Evolutionary conservation across 2,888 invertebrate species (phyloP).

Genomic region (Tuta absoluta): DNA sequence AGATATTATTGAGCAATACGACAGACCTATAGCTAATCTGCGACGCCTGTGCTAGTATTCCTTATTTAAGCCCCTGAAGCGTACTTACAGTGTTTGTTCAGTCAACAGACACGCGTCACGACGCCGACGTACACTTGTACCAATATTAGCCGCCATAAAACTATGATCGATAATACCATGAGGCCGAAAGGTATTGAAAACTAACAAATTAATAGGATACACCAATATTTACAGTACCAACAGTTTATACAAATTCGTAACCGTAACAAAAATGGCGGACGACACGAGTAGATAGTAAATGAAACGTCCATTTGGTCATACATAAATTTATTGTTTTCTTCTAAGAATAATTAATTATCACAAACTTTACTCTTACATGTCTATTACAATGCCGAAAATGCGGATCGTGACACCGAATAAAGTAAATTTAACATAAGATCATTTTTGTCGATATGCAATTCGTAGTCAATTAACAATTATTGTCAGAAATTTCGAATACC

Average conservation of each 20-base stretch:
- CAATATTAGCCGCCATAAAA: slow-evolving; percentile 44
- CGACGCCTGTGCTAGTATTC: slow-evolving; percentile 21
- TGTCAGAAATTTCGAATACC: slow-evolving; percentile 32
- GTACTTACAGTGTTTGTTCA: slow-evolving; percentile 45
- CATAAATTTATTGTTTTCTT: slow-evolving; percentile 54
- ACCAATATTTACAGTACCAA: not conserved
- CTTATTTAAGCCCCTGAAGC: slow-evolving; percentile 28
- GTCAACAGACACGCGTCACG: slow-evolving; percentile 46
- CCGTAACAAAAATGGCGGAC: not conserved
- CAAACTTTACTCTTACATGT: slow-evolving; percentile 52
- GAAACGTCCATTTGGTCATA: slow-evolving; percentile 35
- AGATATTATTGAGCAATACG: slow-evolving; percentile 19
- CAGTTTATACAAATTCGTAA: not conserved
- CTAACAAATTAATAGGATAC: not conserved
- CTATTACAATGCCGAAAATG: slow-evolving; percentile 12
- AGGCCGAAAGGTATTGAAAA: not conserved
- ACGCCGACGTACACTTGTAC: slow-evolving; percentile 43
- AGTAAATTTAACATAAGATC: not conserved
- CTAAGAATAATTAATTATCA: slow-evolving; percentile 61
- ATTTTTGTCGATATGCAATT: slow-evolving; percentile 12
- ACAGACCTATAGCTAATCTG: slow-evolving; percentile 25
- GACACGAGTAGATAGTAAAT: slow-evolving; percentile 27
- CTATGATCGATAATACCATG: slow-evolving; percentile 4
- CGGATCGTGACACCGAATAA: not conserved
- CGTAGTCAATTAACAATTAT: slow-evolving; percentile 28